Base-by-base conservation (phyloP, 35 echinoderm and acorn worm genomes). In the Holothuria glaberrima region DNA sequence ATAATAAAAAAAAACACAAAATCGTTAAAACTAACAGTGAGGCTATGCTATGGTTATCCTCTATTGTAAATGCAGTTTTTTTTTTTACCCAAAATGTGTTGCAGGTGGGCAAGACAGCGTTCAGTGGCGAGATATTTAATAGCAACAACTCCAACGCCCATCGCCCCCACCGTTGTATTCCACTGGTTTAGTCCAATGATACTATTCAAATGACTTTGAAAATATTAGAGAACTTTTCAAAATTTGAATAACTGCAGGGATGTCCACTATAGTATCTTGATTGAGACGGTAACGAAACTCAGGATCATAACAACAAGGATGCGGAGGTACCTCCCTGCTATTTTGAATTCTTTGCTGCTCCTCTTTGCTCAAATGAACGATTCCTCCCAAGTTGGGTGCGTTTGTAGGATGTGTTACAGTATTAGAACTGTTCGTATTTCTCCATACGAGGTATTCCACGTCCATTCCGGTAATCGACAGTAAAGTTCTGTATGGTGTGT, bases 261-360 rank as follows among this genome's bases (percentile, higher is more conserved):
- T 66, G 30, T 91, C 89, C 3, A 91, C 78, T 31, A 84, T 10
- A 12, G 89, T 91, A 30, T 91, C 89, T 58, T 91, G 89, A 26
- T 85, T 66, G 22, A 83, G 27, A 30, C 89, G 36, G 41, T 67
- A 91, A 3, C 62, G 22, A 48, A 63, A 68, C 30, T 91, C 76
- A 67, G 89, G 77, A 59, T 91, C 60, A 12, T 91, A 68, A 34
- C 89, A 91, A 44, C 89, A 91, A 20, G 32, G 26, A 46, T 83
- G 77, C 12, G 80, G 44, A 48, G 76, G 89, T 12, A 91, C 78
- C 41, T 91, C 89, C 21, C 18, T 30, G 34, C 76, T 83, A 13
- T 68, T 41, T n/a, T 68, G 28, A 19, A 91, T 91, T 22, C 46
- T 65, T 4, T 56, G 18, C 63, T 85, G 89, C 30, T 82, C 63